Conservation (phyloP, 2,113 vertebrate genomes). For the Lagopus muta region DNA sequence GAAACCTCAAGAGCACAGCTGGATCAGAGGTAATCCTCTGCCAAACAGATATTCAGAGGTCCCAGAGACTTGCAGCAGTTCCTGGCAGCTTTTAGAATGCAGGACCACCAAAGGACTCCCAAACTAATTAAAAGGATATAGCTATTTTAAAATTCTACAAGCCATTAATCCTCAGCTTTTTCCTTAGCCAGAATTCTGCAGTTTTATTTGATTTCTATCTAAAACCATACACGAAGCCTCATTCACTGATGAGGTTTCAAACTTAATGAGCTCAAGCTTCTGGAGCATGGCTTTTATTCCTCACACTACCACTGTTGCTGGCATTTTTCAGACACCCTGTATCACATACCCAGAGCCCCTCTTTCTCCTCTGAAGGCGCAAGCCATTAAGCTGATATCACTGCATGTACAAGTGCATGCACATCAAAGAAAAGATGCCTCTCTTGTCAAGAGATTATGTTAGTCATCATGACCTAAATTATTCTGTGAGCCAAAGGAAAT, state of each 20-base stretch:
- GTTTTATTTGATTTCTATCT: slow-evolving; percentile 40
- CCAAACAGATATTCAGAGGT: not conserved
- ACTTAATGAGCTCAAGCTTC: slow-evolving; percentile 10
- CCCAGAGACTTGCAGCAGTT: not conserved
- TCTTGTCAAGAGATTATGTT: not conserved
- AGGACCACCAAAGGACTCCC: not conserved
- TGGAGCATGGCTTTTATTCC: not conserved
- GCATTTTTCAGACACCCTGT: not conserved
- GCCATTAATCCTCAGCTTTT: not conserved
- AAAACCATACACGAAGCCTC: not conserved
- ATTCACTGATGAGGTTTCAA: not conserved
- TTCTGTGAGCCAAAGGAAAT: not conserved
- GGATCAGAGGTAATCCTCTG: not conserved
- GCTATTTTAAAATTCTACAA: slow-evolving; percentile 14
- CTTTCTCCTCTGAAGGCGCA: not conserved
- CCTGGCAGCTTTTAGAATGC: not conserved
- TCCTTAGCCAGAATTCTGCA: slow-evolving; percentile 17
- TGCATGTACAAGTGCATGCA: rapidly evolving
- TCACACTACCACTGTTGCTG: not conserved
- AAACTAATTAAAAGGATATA: slow-evolving; percentile 19
- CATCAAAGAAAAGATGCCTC: not conserved
- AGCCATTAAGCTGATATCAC: not conserved
- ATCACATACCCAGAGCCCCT: rapidly evolving
- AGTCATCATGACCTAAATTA: not conserved
- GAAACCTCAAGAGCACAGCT: not conserved